These are phyloP conservation scores for Lucilia cuprina DNA, from an alignment of 1,140 invertebrate species.

Conservation along the genomic window DNA sequence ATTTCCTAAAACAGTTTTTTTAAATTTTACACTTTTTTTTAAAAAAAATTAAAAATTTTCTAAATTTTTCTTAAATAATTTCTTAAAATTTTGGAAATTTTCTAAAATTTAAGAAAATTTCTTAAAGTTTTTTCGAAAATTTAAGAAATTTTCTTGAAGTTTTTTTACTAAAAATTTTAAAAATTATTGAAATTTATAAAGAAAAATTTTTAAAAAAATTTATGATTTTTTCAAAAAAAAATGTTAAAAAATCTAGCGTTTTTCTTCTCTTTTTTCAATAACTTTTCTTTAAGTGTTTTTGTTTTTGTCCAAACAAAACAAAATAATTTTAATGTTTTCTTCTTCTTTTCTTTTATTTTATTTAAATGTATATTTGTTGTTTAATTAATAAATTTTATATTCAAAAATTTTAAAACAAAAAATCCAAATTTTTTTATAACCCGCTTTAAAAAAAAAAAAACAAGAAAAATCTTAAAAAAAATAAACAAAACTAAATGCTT, in stretches of 20 bases:
- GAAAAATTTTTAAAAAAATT: no score
- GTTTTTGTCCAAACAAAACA: constrained; percentile 2
- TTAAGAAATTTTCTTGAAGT: no score
- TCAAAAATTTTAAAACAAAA: neutral
- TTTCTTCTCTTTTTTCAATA: neutral
- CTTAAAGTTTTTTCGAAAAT: neutral
- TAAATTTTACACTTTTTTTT: no score
- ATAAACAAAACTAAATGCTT: neutral
- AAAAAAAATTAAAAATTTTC: no score
- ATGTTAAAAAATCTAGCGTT: neutral
- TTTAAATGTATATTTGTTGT: constrained; percentile 26
- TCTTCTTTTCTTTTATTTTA: constrained; percentile 23
- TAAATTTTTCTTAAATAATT: no score
- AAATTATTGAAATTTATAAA: no score
- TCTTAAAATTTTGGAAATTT: no score
- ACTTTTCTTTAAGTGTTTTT: neutral
- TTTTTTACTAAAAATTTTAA: no score
- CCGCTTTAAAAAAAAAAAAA: neutral
- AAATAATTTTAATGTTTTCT: constrained; percentile 43
- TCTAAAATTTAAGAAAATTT: neutral
- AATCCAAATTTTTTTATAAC: neutral
- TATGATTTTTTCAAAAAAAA: neutral
- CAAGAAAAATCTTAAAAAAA: neutral
- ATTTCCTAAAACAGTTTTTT: no score
- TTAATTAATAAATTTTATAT: constrained; percentile 19